Base-by-base conservation (phyloP, 2,113 vertebrate species). In the Oxygymnocypris stewartii region DNA sequence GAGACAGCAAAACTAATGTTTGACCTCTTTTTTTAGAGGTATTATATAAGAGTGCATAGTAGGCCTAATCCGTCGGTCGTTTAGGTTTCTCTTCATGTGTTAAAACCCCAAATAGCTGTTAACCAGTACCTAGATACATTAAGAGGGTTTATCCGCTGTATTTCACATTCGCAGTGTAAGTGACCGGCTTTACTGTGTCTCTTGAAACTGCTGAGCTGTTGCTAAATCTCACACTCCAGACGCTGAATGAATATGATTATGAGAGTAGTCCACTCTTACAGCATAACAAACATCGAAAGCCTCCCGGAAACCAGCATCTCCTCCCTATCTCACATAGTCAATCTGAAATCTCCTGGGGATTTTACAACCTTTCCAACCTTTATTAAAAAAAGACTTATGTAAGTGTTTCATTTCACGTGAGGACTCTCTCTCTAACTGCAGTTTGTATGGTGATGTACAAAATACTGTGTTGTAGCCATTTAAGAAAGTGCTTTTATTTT, bases 241-340 rank as follows among this genome's bases (percentile, higher is more conserved):
- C 16, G 63, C 63, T 82, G 23, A 82, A 82, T 82, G 47, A 82
- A 67, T 82, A 82, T 69, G 44, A 82, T 51, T 82, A 25, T 49
- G 61, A 51, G 63, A 23, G 16, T 49, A 28, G 57, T 42, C 13
- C 3, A 76, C 74, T 49, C 40, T 76, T 54, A 78, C 47, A 78
- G 75, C 44, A 31, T 49, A 47, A 49, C n/a, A 82, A 81, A 69
- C 80, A 67, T 35, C 42, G 14, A 63, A 0, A 67, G 25, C 14
- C 40, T 82, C 16, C 37, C 16, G 16, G 63, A 82, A 28, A 69
- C 25, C 9, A 69, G 63, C 10, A 4, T 28, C 42, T 82, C 63
- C 40, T 82, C 80, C 44, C 44, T 69, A 37, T 71, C 63, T 13
- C 44, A 31, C 63, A 51, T 23, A 37, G 51, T 23, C 42, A 51